Conservation (phyloP, 2,888 invertebrate genomes). For the Archips crataeganus region DNA sequence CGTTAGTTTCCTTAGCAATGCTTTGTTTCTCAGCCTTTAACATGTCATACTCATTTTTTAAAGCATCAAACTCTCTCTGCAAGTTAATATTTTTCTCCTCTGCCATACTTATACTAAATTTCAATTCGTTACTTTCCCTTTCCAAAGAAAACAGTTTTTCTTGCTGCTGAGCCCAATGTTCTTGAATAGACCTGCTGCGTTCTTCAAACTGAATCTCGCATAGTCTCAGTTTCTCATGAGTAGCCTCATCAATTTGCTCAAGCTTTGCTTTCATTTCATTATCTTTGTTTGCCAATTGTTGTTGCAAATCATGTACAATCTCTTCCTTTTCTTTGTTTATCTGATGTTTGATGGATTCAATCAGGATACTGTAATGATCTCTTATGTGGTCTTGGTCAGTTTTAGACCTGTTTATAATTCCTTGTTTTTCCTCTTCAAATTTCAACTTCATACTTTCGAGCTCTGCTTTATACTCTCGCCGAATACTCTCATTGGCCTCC, state of each 20-base stretch:
- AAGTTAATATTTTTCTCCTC: slow-evolving; percentile 67
- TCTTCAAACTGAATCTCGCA: slow-evolving; percentile 83
- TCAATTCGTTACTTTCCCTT: slow-evolving; percentile 69
- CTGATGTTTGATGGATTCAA: slow-evolving; percentile 69
- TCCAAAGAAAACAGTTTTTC: slow-evolving; percentile 67
- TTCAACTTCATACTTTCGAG: slow-evolving; percentile 75
- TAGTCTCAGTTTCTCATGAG: slow-evolving; percentile 73
- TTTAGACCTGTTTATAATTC: slow-evolving; percentile 69
- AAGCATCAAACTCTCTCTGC: slow-evolving; percentile 63
- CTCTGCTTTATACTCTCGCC: slow-evolving; percentile 79
- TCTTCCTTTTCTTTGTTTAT: slow-evolving; percentile 71
- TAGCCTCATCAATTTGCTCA: slow-evolving; percentile 78
- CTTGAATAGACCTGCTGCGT: slow-evolving; percentile 69
- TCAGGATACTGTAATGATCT: slow-evolving; percentile 63
- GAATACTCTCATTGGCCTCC: slow-evolving; percentile 82
- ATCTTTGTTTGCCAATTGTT: slow-evolving; percentile 67
- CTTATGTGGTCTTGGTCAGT: slow-evolving; percentile 71
- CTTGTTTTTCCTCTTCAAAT: slow-evolving; percentile 79
- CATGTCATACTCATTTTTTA: slow-evolving; percentile 66
- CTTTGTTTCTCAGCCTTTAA: slow-evolving; percentile 61
- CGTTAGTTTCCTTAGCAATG: slow-evolving; percentile 62
- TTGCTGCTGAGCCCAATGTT: slow-evolving; percentile 70
- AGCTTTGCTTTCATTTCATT: slow-evolving; percentile 79
- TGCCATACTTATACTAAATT: slow-evolving; percentile 60
- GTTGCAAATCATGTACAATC: slow-evolving; percentile 67